Conservation (phyloP, 2,888 invertebrate species). For the Holacanthella duospinosa region DNA sequence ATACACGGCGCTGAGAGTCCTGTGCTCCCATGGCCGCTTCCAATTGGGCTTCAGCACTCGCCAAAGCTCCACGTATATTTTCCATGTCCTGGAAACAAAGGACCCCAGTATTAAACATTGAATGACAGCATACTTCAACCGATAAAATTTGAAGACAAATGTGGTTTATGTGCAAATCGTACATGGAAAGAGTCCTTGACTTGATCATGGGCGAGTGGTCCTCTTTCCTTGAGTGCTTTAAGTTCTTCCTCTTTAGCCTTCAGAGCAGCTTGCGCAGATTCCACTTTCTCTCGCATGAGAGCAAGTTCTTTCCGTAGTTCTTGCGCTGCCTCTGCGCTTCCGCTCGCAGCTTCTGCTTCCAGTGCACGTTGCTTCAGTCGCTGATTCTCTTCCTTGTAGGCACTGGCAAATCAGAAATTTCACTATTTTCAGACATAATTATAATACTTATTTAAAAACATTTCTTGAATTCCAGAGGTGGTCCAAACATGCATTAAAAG, state of each 20-base stretch:
- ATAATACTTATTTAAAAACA: too few species aligned
- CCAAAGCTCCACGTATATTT: slow-evolving; percentile 30
- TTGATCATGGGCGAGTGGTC: slow-evolving; percentile 16
- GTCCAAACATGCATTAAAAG: too few species aligned
- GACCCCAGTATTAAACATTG: not conserved
- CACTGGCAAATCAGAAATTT: too few species aligned
- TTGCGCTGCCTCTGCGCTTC: slow-evolving; percentile 55
- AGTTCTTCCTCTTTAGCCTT: slow-evolving; percentile 75
- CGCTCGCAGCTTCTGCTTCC: slow-evolving; percentile 59
- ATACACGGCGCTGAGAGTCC: slow-evolving; percentile 67
- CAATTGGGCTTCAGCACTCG: slow-evolving; percentile 60
- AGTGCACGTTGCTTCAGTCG: slow-evolving; percentile 64
- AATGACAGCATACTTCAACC: not conserved
- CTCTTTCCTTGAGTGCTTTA: slow-evolving; percentile 46
- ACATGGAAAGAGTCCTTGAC: slow-evolving; percentile 40
- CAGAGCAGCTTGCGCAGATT: slow-evolving; percentile 68
- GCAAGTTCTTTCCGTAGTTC: slow-evolving; percentile 65
- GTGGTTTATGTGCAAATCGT: too few species aligned
- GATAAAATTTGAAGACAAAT: not conserved
- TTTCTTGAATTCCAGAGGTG: too few species aligned
- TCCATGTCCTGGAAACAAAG: slow-evolving; percentile 30
- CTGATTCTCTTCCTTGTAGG: slow-evolving; percentile 81
- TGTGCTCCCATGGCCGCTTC: slow-evolving; percentile 68
- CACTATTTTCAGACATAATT: too few species aligned
- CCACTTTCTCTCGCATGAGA: slow-evolving; percentile 64